Evolutionary conservation across 2,113 vertebrate species (phyloP).

Genomic region (Podilymbus podiceps): DNA sequence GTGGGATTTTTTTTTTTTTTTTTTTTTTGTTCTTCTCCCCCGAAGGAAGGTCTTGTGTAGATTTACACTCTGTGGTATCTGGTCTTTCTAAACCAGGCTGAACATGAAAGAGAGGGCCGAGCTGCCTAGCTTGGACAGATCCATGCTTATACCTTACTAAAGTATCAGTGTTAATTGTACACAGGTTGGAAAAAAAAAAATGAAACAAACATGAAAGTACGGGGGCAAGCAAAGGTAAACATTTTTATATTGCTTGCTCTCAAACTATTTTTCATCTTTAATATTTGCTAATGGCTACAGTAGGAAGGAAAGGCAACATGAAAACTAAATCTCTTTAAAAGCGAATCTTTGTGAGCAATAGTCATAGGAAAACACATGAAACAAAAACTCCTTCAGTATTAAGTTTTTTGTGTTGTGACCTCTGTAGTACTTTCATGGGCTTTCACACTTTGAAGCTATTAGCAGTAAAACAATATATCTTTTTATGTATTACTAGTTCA

Average conservation of each 20-base stretch:
- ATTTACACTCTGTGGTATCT: background rate
- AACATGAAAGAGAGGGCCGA: background rate
- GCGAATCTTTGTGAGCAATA: background rate
- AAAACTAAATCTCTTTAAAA: background rate
- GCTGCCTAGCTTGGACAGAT: background rate
- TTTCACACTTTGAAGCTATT: background rate
- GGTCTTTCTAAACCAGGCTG: background rate
- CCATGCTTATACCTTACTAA: no score
- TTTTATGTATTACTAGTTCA: no score
- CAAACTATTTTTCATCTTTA: background rate
- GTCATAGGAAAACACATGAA: background rate
- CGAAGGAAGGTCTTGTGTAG: no score
- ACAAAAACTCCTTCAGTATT: background rate
- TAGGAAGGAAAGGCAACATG: background rate
- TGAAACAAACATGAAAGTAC: background rate
- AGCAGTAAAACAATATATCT: no score
- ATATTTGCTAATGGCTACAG: background rate
- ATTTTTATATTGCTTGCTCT: background rate
- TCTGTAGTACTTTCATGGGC: background rate
- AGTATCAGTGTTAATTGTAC: background rate
- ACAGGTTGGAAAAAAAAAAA: background rate
- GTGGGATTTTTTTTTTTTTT: rapidly evolving
- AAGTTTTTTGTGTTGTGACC: background rate
- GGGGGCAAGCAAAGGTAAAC: background rate
- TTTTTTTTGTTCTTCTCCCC: background rate